Percentiles rank a stretch among this genome's conserved stretches.
Conservation (phyloP, 2,797 vertebrate species). For the Huso huso region DNA sequence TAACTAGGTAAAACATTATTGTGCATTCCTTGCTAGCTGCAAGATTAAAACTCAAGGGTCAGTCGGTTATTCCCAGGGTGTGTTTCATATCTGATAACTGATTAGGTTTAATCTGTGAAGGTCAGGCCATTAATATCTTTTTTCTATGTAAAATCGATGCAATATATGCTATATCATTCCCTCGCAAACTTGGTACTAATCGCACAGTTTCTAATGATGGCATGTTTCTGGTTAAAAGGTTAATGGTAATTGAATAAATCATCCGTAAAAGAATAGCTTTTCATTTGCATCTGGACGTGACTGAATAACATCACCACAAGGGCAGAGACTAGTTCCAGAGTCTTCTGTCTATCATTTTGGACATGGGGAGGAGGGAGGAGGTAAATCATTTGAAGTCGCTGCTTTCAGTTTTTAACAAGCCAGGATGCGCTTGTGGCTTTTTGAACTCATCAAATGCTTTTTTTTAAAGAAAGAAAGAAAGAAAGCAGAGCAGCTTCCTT, state of each 20-base stretch:
- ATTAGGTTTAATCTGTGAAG: no score
- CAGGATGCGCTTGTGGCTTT: neutral
- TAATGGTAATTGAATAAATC: neutral
- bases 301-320: no score
- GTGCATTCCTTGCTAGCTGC: no score
- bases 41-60: no score
- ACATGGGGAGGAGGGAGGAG: neutral
- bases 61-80: no score
- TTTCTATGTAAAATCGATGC: neutral
- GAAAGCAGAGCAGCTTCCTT: neutral
- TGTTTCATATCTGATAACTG: no score
- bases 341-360: neutral
- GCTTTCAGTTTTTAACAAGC: neutral
- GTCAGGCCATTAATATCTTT: no score
- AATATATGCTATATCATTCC: neutral
- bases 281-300: neutral
- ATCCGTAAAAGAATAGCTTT: neutral
- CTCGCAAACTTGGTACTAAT: neutral
- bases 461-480: neutral
- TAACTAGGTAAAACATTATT: no score
- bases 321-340: no score
- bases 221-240: neutral
- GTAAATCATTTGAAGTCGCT: neutral
- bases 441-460: neutral
- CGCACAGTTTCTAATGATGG: neutral